Evolutionary conservation across 2,797 vertebrate genomes (phyloP).

Genomic region (Chelon labrosus): DNA sequence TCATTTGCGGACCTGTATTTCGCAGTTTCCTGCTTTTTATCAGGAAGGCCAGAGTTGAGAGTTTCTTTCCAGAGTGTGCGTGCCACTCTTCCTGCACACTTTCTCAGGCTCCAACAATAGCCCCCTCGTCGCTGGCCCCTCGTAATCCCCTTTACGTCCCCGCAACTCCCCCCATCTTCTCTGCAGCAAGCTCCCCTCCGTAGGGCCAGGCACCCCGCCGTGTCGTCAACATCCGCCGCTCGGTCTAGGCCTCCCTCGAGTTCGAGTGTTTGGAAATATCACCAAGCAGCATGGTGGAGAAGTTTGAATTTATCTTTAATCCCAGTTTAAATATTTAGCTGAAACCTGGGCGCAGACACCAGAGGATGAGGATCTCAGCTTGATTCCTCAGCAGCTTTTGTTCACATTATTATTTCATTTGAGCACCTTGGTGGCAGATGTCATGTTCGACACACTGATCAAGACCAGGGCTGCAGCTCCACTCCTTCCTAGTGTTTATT

Average conservation of each 20-base stretch:
- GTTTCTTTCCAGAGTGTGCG: constrained; percentile 55
- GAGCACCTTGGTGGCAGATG: constrained; percentile 19
- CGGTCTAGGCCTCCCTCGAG: constrained; percentile 34
- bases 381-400: constrained; percentile 7
- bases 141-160: constrained; percentile 75
- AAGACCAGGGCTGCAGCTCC: not conserved
- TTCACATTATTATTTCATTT: constrained; percentile 21
- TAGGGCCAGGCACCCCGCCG: constrained; percentile 60
- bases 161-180: constrained; percentile 28
- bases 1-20: constrained; percentile 38
- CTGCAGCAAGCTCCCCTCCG: constrained; percentile 48
- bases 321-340: constrained; percentile 15
- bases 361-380: not conserved
- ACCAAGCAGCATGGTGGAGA: constrained; percentile 39
- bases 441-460: constrained; percentile 18
- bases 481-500: constrained; percentile 2
- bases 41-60: constrained; percentile 36
- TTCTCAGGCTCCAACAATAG: constrained; percentile 85
- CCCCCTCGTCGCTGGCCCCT: constrained; percentile 68
- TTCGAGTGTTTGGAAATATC: constrained; percentile 54
- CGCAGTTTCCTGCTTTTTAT: constrained; percentile 67
- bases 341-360: constrained; percentile 8
- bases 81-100: constrained; percentile 75
- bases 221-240: constrained; percentile 67
- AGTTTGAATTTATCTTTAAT: constrained; percentile 33